Percentiles rank a stretch among this genome's conserved stretches.
These are phyloP conservation scores for Aphelocoma californica DNA, from an alignment of 2,797 vertebrate species.

Conservation along the genomic window DNA sequence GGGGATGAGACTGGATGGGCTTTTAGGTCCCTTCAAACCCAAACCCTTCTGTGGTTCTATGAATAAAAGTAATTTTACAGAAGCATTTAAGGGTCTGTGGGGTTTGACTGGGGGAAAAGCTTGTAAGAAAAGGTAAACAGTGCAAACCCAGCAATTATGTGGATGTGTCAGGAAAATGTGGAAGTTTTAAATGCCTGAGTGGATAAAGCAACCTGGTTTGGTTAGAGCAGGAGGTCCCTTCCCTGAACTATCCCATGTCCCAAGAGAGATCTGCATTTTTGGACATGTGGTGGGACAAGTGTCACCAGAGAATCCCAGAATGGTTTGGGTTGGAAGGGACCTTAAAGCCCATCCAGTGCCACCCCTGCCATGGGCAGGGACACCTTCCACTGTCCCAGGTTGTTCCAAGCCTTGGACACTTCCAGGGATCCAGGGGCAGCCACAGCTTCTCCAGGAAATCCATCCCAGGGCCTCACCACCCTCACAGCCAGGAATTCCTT, in stretches of 20 bases:
- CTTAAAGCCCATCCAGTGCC: not conserved
- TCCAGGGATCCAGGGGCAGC: not conserved
- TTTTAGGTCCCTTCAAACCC: not conserved
- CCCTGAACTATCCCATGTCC: not conserved
- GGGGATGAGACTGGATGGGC: fast-evolving
- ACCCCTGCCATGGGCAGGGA: not conserved
- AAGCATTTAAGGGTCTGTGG: not conserved
- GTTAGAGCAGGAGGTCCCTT: not conserved
- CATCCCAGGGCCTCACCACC: fast-evolving
- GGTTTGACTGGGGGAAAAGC: not conserved
- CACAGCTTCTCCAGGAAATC: not conserved
- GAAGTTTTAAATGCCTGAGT: not conserved
- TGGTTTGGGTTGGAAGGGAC: not conserved
- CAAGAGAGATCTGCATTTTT: not conserved
- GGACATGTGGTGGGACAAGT: fast-evolving
- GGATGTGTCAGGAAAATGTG: fast-evolving
- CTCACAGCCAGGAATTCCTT: not conserved
- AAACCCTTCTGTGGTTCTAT: not conserved
- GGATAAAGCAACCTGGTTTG: not conserved
- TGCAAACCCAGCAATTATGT: not conserved
- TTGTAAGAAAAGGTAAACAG: not conserved
- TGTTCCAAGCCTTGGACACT: not conserved
- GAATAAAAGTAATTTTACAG: not conserved
- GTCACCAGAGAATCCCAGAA: not conserved
- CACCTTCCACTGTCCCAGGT: fast-evolving